Evolutionary conservation across 2,888 invertebrate genomes (phyloP), one percentile per base, ranked within the genome.

Genomic region (Lasioglossum leucozonium): DNA sequence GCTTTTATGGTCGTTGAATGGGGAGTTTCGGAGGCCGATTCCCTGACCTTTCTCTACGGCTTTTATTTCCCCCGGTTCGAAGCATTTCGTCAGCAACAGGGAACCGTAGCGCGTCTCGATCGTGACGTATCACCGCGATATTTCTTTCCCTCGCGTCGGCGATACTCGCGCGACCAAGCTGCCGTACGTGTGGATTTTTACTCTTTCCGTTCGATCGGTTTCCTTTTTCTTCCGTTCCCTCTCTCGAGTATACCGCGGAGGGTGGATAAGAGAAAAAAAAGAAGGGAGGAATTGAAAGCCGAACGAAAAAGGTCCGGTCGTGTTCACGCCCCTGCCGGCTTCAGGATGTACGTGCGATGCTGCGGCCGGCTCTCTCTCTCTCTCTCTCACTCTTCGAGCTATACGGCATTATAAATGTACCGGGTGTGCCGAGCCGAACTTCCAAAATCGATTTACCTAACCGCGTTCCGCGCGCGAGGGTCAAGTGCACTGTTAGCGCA

Each of bases 221-320:
- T 85, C 72, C 82, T 77, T 73, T 37, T 69, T 11, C 22, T 26
- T 77, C 76, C 77, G 44, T 72, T 79, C 40, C 55, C 65, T n/a
- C 51, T 26, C 18, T 16, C 34, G 30, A 65, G 65, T 34, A 30
- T 22, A 65, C 62, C 72, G 37, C 51, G 37, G 13, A 42, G 47
- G 58, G 44, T 30, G n/a, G 67, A 65, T 30, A 37, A 40, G 67
- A 62, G 76, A 77, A 79, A 83, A 88, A 88, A 89, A 88, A 83
- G 85, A 30, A 62, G 22, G 37, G 37, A 34, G 87, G 88, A 91
- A 91, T 92, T 91, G 92, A 91, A 92, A 92, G 90, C 77, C 84
- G 85, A 84, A 88, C 87, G 88, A 89, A 86, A 89, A 89, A 90
- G 86, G 88, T 91, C 90, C 89, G 84, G 88, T n/a, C 82, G 82